Evolutionary conservation across 2,888 invertebrate species (phyloP).

Genomic region (Drosophila flavopinicola): DNA sequence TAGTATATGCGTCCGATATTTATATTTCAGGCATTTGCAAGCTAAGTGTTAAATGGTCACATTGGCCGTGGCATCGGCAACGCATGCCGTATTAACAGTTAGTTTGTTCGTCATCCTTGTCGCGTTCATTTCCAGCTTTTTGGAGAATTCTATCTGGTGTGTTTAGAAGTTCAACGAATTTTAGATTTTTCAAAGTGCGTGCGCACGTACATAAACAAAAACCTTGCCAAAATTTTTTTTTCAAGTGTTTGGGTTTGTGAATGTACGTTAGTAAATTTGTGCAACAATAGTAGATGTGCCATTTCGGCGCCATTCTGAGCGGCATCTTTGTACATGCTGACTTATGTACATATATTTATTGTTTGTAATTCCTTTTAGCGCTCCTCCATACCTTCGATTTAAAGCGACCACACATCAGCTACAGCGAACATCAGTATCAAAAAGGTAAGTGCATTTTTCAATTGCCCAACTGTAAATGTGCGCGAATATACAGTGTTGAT

Average conservation of each 20-base stretch:
- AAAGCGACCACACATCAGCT: constrained; percentile 8
- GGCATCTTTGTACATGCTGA: constrained; percentile 2
- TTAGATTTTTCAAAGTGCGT: constrained; percentile 38
- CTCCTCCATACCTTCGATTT: neutral
- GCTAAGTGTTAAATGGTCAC: constrained; percentile 16
- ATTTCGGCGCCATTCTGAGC: neutral
- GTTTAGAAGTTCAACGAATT: constrained; percentile 37
- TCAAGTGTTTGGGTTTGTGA: constrained; percentile 41
- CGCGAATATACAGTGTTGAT: constrained; percentile 11
- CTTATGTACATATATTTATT: constrained; percentile 34
- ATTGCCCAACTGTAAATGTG: neutral
- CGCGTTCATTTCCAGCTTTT: constrained; percentile 22
- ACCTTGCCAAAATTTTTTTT: constrained; percentile 32
- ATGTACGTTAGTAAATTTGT: neutral
- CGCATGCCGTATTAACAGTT: constrained; percentile 36
- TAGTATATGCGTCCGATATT: neutral
- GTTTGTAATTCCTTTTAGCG: constrained; percentile 42
- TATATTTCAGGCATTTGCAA: constrained; percentile 7
- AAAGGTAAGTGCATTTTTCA: constrained; percentile 26
- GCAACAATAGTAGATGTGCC: neutral
- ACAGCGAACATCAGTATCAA: neutral
- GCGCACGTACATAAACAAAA: constrained; percentile 30
- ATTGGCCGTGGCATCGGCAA: constrained; percentile 1
- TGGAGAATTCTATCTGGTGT: neutral
- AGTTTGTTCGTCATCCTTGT: constrained; percentile 38